Evolutionary conservation across 2,797 vertebrate species (phyloP).

Genomic region (Lepidocolaptes lacrymiger): DNA sequence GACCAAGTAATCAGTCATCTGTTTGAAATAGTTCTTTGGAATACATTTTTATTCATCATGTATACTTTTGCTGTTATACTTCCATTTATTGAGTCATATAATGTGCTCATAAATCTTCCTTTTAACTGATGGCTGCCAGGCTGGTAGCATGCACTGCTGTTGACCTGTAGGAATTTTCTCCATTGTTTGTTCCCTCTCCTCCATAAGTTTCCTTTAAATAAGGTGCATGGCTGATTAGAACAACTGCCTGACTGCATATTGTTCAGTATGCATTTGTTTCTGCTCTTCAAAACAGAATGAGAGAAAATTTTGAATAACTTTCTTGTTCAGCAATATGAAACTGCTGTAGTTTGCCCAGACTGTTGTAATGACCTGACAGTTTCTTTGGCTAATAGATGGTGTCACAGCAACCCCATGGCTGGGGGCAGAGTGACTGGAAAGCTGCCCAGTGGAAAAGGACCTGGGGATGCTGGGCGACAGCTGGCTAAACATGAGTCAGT

Average conservation of each 20-base stretch:
- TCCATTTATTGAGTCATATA: not conserved
- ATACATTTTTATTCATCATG: not conserved
- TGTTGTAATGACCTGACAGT: not conserved
- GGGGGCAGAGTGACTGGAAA: not conserved
- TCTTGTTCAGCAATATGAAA: not conserved
- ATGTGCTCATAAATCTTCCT: not conserved
- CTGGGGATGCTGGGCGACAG: accelerated
- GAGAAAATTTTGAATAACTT: not conserved
- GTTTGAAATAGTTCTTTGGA: not conserved
- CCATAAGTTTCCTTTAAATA: not conserved
- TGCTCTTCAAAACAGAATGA: not conserved
- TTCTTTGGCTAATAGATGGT: not conserved
- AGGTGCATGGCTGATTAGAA: not conserved
- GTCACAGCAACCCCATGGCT: not conserved
- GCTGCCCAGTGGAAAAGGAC: not conserved
- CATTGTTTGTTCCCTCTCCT: not conserved
- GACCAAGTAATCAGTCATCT: not conserved
- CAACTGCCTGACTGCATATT: not conserved
- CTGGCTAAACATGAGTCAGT: not conserved
- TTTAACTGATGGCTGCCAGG: not conserved
- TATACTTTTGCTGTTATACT: not conserved
- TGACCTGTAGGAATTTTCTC: not conserved
- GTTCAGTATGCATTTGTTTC: not conserved
- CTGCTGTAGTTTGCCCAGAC: not conserved
- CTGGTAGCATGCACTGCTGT: not conserved